Evolutionary conservation across 2,888 invertebrate genomes (phyloP), one percentile per base, ranked within the genome.

Genomic region (Nyleta sp.): DNA sequence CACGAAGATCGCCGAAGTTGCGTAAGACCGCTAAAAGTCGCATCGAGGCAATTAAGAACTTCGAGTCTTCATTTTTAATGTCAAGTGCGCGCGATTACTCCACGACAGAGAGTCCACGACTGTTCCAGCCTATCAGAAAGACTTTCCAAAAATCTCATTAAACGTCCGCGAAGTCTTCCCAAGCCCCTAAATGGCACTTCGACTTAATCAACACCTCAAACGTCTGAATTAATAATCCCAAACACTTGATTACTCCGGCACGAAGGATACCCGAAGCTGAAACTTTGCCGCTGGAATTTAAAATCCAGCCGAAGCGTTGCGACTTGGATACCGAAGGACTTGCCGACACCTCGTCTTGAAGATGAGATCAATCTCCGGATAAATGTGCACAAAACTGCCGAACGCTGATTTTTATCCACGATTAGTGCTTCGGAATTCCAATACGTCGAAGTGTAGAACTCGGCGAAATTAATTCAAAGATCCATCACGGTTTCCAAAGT

Each of bases 201-300:
- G 4, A n/a, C 50, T 28, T 64, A 64, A 64, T 64, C 50, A 64
- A 52, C 64, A 64, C 64, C 64, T 64, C 50, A 40, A 52, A 64
- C 38, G 40, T 28, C n/a, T 64, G 64, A 33, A 64, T 50, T 24
- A 31, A 50, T 64, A 20, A 60, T 60, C 13, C 46, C 20, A 13
- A 40, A 60, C 46, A 35, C 35, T 40, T 33, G 60, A 57, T 57
- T 22, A 55, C 24, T 22, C 10, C 24, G 10, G 15, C 24, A 40
- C 11, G 18, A 31, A 1, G 28, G 22, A 22, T n/a, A 22, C 11
- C n/a, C 24, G n/a, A 24, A 24, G 24, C 18, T 52, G 28, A 52
- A 52, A 35, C 15, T 52, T 48, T n/a, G 18, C 11, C 11, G 28
- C 4, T 52, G 10, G 31, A 31, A 15, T 50, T 28, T n/a, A 17